Conservation (phyloP, 2,888 invertebrate genomes). For the Oegoconia quadripuncta region DNA sequence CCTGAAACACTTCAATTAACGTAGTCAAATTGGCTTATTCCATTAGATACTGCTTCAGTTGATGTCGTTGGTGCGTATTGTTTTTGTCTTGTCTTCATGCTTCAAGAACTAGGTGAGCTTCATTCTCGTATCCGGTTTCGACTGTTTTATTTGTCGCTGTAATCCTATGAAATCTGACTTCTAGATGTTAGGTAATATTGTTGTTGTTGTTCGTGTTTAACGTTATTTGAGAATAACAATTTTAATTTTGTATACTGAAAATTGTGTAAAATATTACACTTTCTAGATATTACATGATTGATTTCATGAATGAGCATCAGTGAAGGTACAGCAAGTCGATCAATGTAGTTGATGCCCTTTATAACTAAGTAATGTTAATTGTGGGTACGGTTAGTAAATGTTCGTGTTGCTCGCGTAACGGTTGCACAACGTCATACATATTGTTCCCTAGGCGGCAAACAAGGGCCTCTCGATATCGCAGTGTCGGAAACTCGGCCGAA, state of each 20-base stretch:
- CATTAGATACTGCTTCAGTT: too few species aligned
- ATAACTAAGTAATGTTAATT: too few species aligned
- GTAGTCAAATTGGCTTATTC: too few species aligned
- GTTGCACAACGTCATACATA: constrained; percentile 30
- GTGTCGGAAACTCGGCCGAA: constrained; percentile 44
- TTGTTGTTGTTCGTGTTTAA: constrained; percentile 34
- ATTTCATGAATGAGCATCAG: too few species aligned
- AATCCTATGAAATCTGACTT: constrained; percentile 8
- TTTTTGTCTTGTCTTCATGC: neutral
- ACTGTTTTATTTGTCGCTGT: constrained; percentile 14
- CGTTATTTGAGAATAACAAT: constrained; percentile 31
- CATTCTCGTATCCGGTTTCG: constrained; percentile 6
- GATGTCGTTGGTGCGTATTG: too few species aligned
- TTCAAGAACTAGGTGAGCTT: constrained; percentile 9
- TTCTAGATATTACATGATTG: too few species aligned
- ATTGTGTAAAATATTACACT: too few species aligned
- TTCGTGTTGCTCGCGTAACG: constrained; percentile 3
- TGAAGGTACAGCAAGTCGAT: too few species aligned
- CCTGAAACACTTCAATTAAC: too few species aligned
- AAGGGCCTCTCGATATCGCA: constrained; percentile 35
- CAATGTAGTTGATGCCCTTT: too few species aligned
- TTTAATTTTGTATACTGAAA: neutral
- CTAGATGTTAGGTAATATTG: constrained; percentile 27
- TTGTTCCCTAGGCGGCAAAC: constrained; percentile 30
- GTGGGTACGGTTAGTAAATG: constrained; percentile 1